phyloP scores from a whole-genome alignment of 2,113 vertebrate species.

The Phylloscopus trochiloides region DNA sequence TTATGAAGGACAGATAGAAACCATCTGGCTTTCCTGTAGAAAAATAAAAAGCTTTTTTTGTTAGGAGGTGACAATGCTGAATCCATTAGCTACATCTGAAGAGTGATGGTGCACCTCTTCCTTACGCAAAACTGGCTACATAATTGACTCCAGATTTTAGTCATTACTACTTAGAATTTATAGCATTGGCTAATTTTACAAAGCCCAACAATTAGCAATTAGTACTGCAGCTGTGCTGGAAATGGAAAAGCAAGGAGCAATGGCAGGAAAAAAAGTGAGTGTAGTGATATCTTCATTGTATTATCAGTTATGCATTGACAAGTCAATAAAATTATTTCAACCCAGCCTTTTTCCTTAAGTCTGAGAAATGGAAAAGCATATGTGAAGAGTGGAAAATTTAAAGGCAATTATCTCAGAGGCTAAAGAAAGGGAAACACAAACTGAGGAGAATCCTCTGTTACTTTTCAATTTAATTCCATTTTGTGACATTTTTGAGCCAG shows the following conservation, averaged over 20 bases:
- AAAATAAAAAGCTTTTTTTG: slow-evolving; percentile 4
- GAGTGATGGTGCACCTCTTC: neutral
- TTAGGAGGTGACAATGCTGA: neutral
- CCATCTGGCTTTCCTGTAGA: slow-evolving; percentile 2
- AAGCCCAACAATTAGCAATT: neutral
- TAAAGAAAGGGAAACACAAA: neutral
- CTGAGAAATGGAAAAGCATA: neutral
- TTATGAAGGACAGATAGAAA: slow-evolving; percentile 29
- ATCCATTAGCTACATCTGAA: neutral
- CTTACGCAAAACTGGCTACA: neutral
- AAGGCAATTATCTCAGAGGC: neutral
- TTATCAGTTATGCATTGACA: neutral
- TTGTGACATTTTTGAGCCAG: neutral
- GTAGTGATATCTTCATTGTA: neutral
- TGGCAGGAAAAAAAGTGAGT: neutral
- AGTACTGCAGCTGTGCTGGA: neutral
- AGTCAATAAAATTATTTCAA: neutral
- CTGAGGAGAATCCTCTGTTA: neutral
- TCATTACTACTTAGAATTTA: neutral
- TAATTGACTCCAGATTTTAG: slow-evolving; percentile 21
- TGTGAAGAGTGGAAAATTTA: neutral
- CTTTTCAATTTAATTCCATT: neutral
- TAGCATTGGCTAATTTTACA: neutral
- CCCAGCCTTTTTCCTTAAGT: neutral
- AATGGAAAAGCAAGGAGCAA: neutral